Conservation (phyloP, 2,113 vertebrate genomes). For the Fukomys damarensis region DNA sequence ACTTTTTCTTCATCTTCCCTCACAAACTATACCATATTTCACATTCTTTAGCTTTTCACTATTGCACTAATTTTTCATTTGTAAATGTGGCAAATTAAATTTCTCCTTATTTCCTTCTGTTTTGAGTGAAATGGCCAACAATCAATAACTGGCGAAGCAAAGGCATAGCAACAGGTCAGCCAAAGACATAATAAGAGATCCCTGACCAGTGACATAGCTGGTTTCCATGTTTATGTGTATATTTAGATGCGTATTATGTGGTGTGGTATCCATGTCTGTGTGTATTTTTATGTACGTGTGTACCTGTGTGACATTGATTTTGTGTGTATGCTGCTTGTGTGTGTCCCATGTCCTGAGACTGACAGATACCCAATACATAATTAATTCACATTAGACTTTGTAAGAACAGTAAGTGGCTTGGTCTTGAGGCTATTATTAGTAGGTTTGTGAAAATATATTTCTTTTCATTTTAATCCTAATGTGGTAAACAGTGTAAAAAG, state of each 20-base stretch:
- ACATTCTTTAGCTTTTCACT: constrained; percentile 56
- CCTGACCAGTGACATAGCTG: constrained; percentile 1
- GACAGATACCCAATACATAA: not conserved
- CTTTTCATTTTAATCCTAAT: not conserved
- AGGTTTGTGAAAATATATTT: not conserved
- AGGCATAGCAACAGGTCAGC: constrained; percentile 60
- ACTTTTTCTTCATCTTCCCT: constrained; percentile 24
- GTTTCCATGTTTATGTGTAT: not conserved
- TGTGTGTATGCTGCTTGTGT: not conserved
- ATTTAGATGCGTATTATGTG: not conserved
- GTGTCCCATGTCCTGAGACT: not conserved
- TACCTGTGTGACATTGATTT: not conserved
- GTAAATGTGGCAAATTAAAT: constrained; percentile 72
- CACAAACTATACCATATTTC: constrained; percentile 62
- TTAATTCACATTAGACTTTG: not conserved
- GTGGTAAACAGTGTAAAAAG: not conserved
- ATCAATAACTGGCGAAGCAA: constrained; percentile 75
- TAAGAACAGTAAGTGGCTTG: not conserved
- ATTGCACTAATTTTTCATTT: constrained; percentile 67
- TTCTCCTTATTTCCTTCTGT: constrained; percentile 65
- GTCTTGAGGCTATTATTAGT: not conserved
- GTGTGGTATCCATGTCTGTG: not conserved
- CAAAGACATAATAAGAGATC: not conserved
- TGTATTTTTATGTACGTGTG: not conserved
- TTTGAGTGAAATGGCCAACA: constrained; percentile 74